Conservation (phyloP, 2,888 invertebrate species). For the Coremacera marginata region DNA sequence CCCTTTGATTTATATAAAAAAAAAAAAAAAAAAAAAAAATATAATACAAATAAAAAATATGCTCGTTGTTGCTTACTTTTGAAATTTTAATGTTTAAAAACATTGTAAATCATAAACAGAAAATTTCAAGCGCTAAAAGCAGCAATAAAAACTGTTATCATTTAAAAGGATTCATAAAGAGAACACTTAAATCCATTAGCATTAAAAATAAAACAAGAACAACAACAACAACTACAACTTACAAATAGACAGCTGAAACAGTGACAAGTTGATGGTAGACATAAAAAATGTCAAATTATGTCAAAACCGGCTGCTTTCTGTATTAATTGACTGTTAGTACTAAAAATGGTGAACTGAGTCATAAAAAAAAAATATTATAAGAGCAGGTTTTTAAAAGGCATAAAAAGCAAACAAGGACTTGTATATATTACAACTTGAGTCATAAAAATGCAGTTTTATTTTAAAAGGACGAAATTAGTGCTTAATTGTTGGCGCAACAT, state of each 20-base stretch:
- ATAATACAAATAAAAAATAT: too few species aligned
- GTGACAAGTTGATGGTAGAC: background rate
- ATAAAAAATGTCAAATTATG: constrained; percentile 11
- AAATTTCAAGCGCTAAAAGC: constrained; percentile 24
- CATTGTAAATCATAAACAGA: constrained; percentile 22
- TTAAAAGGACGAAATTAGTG: background rate
- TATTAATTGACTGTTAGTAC: background rate
- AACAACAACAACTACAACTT: background rate
- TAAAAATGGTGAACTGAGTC: too few species aligned
- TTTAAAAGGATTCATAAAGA: constrained; percentile 45
- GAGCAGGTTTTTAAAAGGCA: too few species aligned
- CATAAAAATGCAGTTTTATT: background rate
- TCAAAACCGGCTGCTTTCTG: constrained; percentile 1
- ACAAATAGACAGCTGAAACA: background rate
- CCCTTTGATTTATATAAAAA: too few species aligned
- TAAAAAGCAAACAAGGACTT: background rate
- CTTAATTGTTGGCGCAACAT: background rate
- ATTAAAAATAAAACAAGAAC: background rate
- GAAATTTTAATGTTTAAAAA: background rate
- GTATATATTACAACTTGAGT: background rate
- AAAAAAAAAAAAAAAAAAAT: too few species aligned
- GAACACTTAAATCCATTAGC: constrained; percentile 30
- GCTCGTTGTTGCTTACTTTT: too few species aligned
- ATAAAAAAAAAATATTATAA: too few species aligned
- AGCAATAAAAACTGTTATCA: constrained; percentile 40